Evolutionary conservation across 2,888 invertebrate genomes (phyloP).

Genomic region (Operophtera brumata): DNA sequence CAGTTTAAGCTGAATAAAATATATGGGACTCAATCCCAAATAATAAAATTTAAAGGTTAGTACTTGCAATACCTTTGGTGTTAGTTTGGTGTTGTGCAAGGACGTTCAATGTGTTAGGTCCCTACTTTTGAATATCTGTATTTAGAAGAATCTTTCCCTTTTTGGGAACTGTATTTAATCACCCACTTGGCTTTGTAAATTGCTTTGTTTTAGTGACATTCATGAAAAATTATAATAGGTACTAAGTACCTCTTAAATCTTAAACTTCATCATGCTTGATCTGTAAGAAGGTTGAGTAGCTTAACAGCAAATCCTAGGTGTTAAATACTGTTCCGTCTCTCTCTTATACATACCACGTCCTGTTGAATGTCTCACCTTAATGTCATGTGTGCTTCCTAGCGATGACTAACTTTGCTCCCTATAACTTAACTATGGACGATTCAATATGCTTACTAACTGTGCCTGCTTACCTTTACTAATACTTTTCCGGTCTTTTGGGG

Average conservation of each 20-base stretch:
- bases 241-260: too few relatives aligned
- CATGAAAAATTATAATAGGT: too few relatives aligned
- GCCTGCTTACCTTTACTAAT: slow-evolving; percentile 67
- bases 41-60: slow-evolving; percentile 22
- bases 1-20: neutral
- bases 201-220: too few relatives aligned
- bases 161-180: slow-evolving; percentile 39
- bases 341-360: slow-evolving; percentile 40
- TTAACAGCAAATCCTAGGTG: neutral
- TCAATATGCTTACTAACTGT: slow-evolving; percentile 39
- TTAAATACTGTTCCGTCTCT: slow-evolving; percentile 45
- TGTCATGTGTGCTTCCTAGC: slow-evolving; percentile 40
- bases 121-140: slow-evolving; percentile 43
- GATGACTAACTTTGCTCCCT: slow-evolving; percentile 18
- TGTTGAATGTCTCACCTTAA: slow-evolving; percentile 47
- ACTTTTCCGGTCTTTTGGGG: slow-evolving; percentile 60
- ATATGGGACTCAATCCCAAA: slow-evolving; percentile 10
- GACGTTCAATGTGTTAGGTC: slow-evolving; percentile 38
- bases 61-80: slow-evolving; percentile 32
- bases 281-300: too few relatives aligned
- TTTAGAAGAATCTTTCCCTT: slow-evolving; percentile 27
- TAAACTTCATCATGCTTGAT: too few relatives aligned
- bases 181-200: neutral
- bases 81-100: slow-evolving; percentile 55
- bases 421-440: slow-evolving; percentile 16